Evolutionary conservation across 1,140 invertebrate species (phyloP).

Genomic region (Drosophila paulistorum): DNA sequence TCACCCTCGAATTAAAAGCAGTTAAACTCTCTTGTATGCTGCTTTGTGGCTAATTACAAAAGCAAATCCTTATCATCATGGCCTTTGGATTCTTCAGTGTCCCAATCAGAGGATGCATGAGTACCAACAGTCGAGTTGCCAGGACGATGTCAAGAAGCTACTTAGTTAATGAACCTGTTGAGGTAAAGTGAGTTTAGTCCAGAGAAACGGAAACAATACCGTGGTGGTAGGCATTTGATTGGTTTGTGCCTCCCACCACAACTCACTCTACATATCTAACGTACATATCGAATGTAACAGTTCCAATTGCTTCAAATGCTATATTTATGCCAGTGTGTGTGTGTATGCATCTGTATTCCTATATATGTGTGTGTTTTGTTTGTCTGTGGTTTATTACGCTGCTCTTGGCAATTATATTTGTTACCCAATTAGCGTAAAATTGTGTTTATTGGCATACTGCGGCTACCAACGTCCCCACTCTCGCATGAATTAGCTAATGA

Average conservation of each 20-base stretch:
- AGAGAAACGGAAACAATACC: slow-evolving; percentile 40
- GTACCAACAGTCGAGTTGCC: slow-evolving; percentile 42
- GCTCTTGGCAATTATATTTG: slow-evolving; percentile 82
- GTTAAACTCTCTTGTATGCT: slow-evolving; percentile 41
- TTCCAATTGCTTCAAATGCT: slow-evolving; percentile 45
- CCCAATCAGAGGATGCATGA: slow-evolving; percentile 26
- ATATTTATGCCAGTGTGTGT: slow-evolving; percentile 49
- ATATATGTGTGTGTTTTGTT: slow-evolving; percentile 47
- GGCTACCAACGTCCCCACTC: slow-evolving; percentile 32
- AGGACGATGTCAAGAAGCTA: slow-evolving; percentile 54
- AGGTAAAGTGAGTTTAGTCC: slow-evolving; percentile 53
- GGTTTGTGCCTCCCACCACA: slow-evolving; percentile 4
- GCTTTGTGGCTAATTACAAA: slow-evolving; percentile 53
- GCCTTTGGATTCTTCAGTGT: slow-evolving; percentile 27
- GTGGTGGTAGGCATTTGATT: slow-evolving; percentile 46
- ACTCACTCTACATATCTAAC: slow-evolving; percentile 24
- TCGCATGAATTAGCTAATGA: slow-evolving; percentile 75
- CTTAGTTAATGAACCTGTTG: slow-evolving; percentile 80
- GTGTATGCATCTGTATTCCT: slow-evolving; percentile 4
- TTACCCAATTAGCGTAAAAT: slow-evolving; percentile 82
- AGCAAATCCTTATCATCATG: slow-evolving; percentile 22
- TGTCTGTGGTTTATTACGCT: slow-evolving; percentile 78
- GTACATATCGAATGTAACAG: slow-evolving; percentile 32
- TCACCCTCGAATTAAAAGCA: slow-evolving; percentile 33
- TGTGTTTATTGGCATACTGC: slow-evolving; percentile 75